Conservation (phyloP, 2,888 invertebrate species). For the Limnephilus auricula region DNA sequence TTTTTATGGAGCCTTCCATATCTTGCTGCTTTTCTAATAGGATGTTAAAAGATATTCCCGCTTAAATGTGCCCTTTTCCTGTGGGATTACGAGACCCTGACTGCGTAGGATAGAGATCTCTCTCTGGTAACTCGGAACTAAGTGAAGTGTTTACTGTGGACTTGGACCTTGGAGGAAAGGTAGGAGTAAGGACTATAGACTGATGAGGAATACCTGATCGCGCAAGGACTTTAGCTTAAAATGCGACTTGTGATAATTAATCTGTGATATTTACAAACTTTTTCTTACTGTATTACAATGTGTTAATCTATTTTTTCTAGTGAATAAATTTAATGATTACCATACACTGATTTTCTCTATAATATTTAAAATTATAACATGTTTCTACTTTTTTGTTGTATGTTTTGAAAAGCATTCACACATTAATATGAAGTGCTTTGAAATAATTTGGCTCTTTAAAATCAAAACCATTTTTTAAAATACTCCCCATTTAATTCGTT, state of each 20-base stretch:
- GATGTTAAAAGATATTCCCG: neutral
- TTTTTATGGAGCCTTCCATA: neutral
- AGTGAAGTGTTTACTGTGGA: slow-evolving; percentile 33
- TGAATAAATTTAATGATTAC: slow-evolving; percentile 42
- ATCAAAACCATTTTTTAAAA: neutral
- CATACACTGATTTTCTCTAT: slow-evolving; percentile 41
- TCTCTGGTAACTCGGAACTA: neutral
- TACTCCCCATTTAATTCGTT: neutral
- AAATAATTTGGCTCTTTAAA: neutral
- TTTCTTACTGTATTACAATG: slow-evolving; percentile 9
- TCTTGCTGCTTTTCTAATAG: neutral
- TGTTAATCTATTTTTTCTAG: slow-evolving; percentile 27
- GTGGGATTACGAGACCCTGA: neutral
- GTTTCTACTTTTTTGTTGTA: neutral
- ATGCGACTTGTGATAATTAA: slow-evolving; percentile 37
- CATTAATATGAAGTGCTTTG: neutral
- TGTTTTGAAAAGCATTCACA: neutral
- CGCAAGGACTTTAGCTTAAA: slow-evolving; percentile 8
- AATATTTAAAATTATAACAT: neutral
- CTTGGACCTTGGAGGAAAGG: neutral
- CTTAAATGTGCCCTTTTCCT: neutral
- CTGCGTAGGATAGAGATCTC: neutral
- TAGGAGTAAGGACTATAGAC: neutral
- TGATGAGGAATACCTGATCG: neutral
- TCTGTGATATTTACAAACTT: slow-evolving; percentile 45